Conservation (phyloP, 2,888 invertebrate species). For the Timema podura region DNA sequence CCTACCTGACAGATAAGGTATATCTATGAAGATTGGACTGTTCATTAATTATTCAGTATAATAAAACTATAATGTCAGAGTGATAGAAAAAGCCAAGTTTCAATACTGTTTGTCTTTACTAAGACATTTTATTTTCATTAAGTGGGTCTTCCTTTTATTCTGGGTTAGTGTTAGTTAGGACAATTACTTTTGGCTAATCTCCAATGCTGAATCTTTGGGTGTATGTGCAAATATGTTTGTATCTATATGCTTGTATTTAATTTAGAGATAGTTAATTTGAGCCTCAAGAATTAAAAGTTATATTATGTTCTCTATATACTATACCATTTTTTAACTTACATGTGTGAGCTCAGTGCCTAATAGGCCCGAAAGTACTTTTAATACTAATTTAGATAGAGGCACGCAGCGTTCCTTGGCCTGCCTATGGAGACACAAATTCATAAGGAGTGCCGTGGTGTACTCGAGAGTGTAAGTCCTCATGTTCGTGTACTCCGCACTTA, state of each 20-base stretch:
- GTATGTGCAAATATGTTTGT: no score
- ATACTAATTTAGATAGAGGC: slow-evolving; percentile 40
- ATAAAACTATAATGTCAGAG: no score
- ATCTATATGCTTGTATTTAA: not conserved
- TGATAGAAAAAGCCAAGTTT: no score
- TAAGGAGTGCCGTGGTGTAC: slow-evolving; percentile 61
- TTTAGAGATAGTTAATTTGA: not conserved
- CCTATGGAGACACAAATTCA: slow-evolving; percentile 62
- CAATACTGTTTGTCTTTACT: no score
- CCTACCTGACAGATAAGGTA: no score
- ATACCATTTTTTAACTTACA: slow-evolving; percentile 13
- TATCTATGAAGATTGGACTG: no score
- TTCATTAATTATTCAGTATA: no score
- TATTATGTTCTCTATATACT: not conserved
- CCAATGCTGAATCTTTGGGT: no score
- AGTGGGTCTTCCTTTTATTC: no score
- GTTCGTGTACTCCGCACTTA: slow-evolving; percentile 45
- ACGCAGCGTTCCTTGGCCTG: slow-evolving; percentile 46
- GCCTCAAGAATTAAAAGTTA: not conserved
- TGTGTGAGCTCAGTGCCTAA: slow-evolving; percentile 37
- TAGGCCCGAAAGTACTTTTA: slow-evolving; percentile 45
- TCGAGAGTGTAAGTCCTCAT: slow-evolving; percentile 57
- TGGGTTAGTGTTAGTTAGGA: no score
- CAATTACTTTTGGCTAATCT: no score
- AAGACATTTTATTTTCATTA: no score